Evolutionary conservation across 2,113 vertebrate species (phyloP).

Genomic region (Hiodon tergisus): DNA sequence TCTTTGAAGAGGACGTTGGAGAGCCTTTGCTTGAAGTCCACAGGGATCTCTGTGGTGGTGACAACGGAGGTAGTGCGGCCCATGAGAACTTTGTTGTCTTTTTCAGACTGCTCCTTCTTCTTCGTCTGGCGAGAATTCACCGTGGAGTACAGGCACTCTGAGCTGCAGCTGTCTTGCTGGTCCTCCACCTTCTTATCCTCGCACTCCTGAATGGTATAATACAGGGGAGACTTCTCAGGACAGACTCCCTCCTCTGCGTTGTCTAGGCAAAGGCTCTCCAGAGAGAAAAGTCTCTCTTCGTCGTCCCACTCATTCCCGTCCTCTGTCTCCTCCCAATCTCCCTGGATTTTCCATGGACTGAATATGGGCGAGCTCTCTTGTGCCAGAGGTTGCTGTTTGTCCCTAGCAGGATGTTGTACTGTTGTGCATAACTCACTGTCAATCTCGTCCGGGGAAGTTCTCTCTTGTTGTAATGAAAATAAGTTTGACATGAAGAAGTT

Average conservation of each 20-base stretch:
- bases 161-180: background rate
- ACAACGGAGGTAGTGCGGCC: constrained; percentile 14
- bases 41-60: constrained; percentile 33
- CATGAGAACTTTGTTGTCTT: constrained; percentile 22
- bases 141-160: constrained; percentile 8
- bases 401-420: background rate
- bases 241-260: background rate
- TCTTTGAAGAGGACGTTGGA: constrained; percentile 59
- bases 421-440: constrained; percentile 13
- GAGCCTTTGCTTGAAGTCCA: constrained; percentile 60
- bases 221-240: background rate
- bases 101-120: constrained; percentile 18
- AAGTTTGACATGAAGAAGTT: constrained; percentile 23
- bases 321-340: background rate
- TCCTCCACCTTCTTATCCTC: background rate
- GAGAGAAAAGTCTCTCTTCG: constrained; percentile 5
- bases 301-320: background rate
- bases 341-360: background rate
- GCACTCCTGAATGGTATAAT: background rate
- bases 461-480: background rate
- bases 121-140: constrained; percentile 20
- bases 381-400: background rate
- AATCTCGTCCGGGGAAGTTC: background rate
- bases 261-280: constrained; percentile 7
- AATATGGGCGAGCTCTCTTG: background rate